Evolutionary conservation across 1,140 invertebrate species (phyloP).

Genomic region (Philotrypesis tridentata): DNA sequence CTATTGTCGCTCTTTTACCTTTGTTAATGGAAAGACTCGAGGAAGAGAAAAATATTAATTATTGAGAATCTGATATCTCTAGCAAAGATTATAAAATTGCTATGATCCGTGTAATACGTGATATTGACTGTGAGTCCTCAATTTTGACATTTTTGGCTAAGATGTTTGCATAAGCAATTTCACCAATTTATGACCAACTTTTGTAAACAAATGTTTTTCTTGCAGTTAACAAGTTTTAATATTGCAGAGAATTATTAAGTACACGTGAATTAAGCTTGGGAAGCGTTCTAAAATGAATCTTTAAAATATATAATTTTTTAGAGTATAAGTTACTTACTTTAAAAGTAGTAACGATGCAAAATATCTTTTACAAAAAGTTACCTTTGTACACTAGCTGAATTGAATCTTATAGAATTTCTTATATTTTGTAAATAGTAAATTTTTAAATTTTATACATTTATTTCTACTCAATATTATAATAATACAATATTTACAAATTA

Average conservation of each 20-base stretch:
- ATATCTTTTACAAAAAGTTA: no score
- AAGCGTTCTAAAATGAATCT: no score
- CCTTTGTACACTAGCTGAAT: no score
- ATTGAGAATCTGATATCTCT: conserved; percentile 65
- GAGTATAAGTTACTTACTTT: no score
- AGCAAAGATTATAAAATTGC: conserved; percentile 72
- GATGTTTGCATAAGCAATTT: conserved; percentile 72
- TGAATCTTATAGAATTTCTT: no score
- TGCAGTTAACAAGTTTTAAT: neutral
- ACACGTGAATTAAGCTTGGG: conserved; percentile 60
- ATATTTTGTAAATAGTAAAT: no score
- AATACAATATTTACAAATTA: no score
- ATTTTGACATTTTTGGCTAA: conserved; percentile 69
- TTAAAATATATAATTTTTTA: no score
- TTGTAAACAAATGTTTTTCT: neutral
- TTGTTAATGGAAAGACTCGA: conserved; percentile 68
- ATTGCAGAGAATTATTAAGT: conserved; percentile 69
- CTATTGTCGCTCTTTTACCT: no score
- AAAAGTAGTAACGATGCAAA: no score
- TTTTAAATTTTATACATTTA: no score
- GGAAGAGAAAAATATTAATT: conserved; percentile 67
- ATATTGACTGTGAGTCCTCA: conserved; percentile 62
- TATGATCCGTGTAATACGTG: conserved; percentile 69
- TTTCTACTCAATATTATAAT: no score
- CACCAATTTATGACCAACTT: neutral